Evolutionary conservation across 2,797 vertebrate species (phyloP).

Genomic region (Typhlichthys eigenmanni): DNA sequence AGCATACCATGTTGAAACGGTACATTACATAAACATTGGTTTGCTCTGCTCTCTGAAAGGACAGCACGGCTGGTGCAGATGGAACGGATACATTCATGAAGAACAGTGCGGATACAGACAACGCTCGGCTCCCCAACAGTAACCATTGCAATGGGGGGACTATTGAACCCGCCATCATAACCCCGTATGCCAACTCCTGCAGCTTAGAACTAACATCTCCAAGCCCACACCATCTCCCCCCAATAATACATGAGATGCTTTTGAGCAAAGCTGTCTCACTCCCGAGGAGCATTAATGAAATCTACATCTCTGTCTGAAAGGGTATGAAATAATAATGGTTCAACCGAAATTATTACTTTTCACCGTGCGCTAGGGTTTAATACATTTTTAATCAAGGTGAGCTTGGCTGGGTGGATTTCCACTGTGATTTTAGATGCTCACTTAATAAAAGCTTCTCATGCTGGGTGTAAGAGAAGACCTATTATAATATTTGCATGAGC

Average conservation of each 20-base stretch:
- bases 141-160: slow-evolving; percentile 67
- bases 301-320: slow-evolving; percentile 78
- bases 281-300: slow-evolving; percentile 70
- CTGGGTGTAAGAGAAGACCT: slow-evolving; percentile 58
- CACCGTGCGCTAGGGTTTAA: slow-evolving; percentile 75
- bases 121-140: slow-evolving; percentile 70
- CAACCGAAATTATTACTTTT: slow-evolving; percentile 78
- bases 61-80: slow-evolving; percentile 78
- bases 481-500: slow-evolving; percentile 73
- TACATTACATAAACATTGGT: slow-evolving; percentile 65
- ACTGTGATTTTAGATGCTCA: slow-evolving; percentile 72
- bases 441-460: slow-evolving; percentile 71
- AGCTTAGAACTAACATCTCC: slow-evolving; percentile 61
- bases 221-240: slow-evolving; percentile 64
- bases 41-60: slow-evolving; percentile 74
- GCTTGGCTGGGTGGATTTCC: slow-evolving; percentile 69
- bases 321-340: slow-evolving; percentile 74
- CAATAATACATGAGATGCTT: slow-evolving; percentile 71
- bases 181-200: slow-evolving; percentile 59
- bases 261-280: slow-evolving; percentile 70
- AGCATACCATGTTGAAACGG: slow-evolving; percentile 63
- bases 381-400: slow-evolving; percentile 81
- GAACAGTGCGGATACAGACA: slow-evolving; percentile 76
- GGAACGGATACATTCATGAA: slow-evolving; percentile 83
- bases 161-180: slow-evolving; percentile 65